A percentile compares a stretch with the other conserved stretches of the same genome.
These are phyloP conservation scores for Chrysolina oricalcia DNA, from an alignment of 2,888 invertebrate species.

Conservation along the genomic window DNA sequence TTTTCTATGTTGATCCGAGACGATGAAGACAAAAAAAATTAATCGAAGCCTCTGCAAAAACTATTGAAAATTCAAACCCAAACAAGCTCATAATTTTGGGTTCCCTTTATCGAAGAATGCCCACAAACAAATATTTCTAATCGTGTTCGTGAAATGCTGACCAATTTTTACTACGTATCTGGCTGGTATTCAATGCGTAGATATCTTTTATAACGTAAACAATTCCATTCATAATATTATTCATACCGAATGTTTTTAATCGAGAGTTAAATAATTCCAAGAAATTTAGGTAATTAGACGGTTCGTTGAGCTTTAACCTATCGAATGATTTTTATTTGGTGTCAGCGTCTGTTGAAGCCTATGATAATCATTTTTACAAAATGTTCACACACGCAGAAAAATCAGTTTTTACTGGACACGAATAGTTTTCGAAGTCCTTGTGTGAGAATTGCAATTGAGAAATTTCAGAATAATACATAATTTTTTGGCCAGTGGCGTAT, in stretches of 20 bases:
- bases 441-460: background rate
- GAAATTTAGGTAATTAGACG: constrained; percentile 9
- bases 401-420: background rate
- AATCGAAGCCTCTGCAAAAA: too few species aligned
- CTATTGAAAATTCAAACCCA: too few species aligned
- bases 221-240: constrained; percentile 33
- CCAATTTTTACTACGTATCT: constrained; percentile 27
- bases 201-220: constrained; percentile 24
- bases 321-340: constrained; percentile 3
- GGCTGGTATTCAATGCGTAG: constrained; percentile 29
- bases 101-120: too few species aligned
- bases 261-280: background rate
- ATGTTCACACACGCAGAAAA: background rate
- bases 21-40: too few species aligned
- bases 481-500: background rate
- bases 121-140: background rate
- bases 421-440: background rate
- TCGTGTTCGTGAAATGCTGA: constrained; percentile 26
- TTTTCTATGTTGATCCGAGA: too few species aligned
- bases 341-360: background rate
- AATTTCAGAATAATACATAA: background rate
- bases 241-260: background rate
- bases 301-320: constrained; percentile 21
- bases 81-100: too few species aligned
- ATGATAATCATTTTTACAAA: background rate